Percentiles rank a stretch among this genome's conserved stretches.
Evolutionary conservation across 2,797 vertebrate genomes (phyloP).

Genomic region (Loris lydekkerianus): DNA sequence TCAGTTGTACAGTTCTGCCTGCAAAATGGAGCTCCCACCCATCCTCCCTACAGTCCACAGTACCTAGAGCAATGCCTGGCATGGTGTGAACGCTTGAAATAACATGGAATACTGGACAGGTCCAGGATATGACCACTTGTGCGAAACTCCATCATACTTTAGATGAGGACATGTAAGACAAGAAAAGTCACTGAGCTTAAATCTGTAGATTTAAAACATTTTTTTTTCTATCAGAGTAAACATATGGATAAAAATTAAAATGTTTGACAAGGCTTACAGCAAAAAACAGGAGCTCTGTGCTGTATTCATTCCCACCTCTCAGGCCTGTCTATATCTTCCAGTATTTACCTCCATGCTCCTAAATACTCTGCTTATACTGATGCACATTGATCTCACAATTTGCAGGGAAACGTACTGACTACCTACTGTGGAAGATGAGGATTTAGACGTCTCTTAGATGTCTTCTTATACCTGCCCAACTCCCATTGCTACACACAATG

Average conservation of each 20-base stretch:
- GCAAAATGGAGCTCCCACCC: no score
- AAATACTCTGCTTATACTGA: not conserved
- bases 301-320: not conserved
- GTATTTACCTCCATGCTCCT: not conserved
- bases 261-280: not conserved
- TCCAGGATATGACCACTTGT: not conserved
- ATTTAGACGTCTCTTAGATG: not conserved
- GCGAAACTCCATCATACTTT: not conserved
- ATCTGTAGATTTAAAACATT: not conserved
- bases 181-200: not conserved
- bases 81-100: not conserved
- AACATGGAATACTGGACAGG: not conserved
- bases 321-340: not conserved
- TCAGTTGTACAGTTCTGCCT: not conserved
- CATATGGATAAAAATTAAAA: not conserved
- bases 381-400: not conserved
- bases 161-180: not conserved
- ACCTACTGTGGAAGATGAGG: not conserved
- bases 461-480: not conserved
- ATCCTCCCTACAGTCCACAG: not conserved
- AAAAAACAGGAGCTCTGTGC: not conserved
- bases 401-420: not conserved
- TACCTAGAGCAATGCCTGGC: not conserved
- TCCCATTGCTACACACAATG: not conserved
- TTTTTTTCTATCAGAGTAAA: not conserved